Evolutionary conservation across 1,140 invertebrate species (phyloP), one percentile per base, ranked within the genome.

Genomic region (Sycophaga agraensis): DNA sequence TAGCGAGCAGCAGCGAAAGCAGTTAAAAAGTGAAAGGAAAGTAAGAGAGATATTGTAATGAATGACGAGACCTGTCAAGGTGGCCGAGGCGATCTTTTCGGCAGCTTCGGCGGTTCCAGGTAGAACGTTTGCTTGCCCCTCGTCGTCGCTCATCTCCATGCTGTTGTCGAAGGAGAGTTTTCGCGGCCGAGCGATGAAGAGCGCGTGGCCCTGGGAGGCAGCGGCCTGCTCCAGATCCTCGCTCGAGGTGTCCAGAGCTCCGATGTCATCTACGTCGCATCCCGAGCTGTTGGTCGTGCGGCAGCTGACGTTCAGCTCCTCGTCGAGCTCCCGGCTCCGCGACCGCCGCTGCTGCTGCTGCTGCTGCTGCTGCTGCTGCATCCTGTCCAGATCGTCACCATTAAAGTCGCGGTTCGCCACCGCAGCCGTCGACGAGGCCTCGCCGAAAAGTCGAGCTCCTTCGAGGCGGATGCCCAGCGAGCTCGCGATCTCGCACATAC

Each of bases 301-400:
- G 68, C 71, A 72, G 68, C 75, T 80, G 54, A 77, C 71, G 35
- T 73, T 77, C 22, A 77, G 62, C 54, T 79, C 75, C 48, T 76
- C 75, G 65, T 79, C 74, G 64, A 68, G 70, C 12, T 46, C 16
- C 59, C 77, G 70, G 40, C 74, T 75, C 63, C 75, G 71, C 59
- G 76, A 53, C 62, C 78, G 79, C 46, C 74, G 76, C 21, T 51
- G 57, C 45, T 49, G 46, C 16, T 40, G 46, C 48, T 40, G 26
- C 31, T 17, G 55, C 2, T 42, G 19, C n/a, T 42, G 16, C 17
- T 31, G 35, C 7, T 37, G 49, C 11, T 55, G 53, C 37, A 42
- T 43, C 16, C 12, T 17, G n/a, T 12, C 39, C 51, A 37, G 51
- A 22, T 45, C 46, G 24, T 43, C 48, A 51, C 45, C 57, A 59